Base-by-base conservation (phyloP, 23 tunicate genomes). In the Halocynthia roretzi region DNA sequence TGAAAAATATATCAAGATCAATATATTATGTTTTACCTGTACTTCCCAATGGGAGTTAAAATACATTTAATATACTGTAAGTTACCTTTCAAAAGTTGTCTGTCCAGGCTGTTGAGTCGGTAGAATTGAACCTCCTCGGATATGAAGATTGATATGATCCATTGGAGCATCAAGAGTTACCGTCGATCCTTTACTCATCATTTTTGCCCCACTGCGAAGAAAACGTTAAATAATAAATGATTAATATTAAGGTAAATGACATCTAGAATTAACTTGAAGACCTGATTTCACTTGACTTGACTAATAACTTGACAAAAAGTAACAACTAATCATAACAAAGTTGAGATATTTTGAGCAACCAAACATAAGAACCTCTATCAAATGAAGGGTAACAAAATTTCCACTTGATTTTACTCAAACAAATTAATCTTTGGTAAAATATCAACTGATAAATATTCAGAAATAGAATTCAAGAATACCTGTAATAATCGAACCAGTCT, bases 401-500 rank as follows among this genome's bases (percentile, higher is more conserved):
- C 4, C 20, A 67, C 71, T 67, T 67, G 23, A 15, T 21, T 67
- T 15, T 21, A n/a, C 23, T 17, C n/a, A 58, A 58, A 15, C 15
- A 58, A 14, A n/a, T 58, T 58, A 58, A 58, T 58, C 63, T 60
- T 1, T 18, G 18, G 18, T 18, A 60, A 15, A 60, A 60, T 60
- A 18, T 60, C 64, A 15, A 4, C 64, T 60, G 64, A n/a, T 60
- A 60, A 4, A 60, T 1, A 68, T 68, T 68, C 18, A 68, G 72
- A 68, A 20, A 68, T 19, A 11, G 20, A n/a, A 10, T 64, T 22
- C 0, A 71, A 17, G 50, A 20, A 44, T 71, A 71, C 76, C 11
- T 85, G 81, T 85, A 91, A 65, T 80, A 91, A 53, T 91, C 97
- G 56, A 52, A 91, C 97, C 97, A 91, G 50, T 84, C 77, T 8